phyloP scores from a whole-genome alignment of 2,113 vertebrate genomes.

The Corythaeola cristata region DNA sequence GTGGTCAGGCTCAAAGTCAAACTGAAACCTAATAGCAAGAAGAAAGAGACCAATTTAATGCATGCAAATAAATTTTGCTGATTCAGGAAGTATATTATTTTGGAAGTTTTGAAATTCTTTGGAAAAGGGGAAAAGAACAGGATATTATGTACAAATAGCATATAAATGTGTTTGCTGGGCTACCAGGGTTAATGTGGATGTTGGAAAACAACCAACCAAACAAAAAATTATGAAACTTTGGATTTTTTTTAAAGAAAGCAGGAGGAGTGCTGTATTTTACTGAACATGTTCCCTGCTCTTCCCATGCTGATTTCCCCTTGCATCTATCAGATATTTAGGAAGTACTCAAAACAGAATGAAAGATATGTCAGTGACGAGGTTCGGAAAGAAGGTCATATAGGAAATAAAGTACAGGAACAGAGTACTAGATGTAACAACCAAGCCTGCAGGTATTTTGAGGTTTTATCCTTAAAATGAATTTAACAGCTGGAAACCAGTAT shows the following conservation, averaged over 20 bases:
- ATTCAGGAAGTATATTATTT: background rate
- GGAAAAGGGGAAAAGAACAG: background rate
- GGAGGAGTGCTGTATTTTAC: background rate
- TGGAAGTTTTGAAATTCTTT: background rate
- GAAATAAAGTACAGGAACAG: background rate
- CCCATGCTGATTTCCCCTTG: background rate
- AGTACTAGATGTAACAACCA: background rate
- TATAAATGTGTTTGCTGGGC: background rate
- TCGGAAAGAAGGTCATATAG: background rate
- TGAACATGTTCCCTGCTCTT: background rate
- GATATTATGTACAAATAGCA: background rate
- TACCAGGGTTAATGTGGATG: background rate
- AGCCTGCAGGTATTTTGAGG: background rate
- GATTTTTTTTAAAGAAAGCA: background rate
- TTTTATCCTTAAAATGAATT: background rate
- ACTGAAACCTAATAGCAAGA: background rate
- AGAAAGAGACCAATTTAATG: background rate
- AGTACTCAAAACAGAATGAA: background rate
- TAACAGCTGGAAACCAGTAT: background rate
- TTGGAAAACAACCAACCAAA: background rate
- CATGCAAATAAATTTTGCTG: conserved; percentile 3
- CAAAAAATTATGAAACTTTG: background rate
- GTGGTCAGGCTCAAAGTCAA: conserved; percentile 43
- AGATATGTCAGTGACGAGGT: background rate
- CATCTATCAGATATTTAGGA: background rate